phyloP scores from a whole-genome alignment of 2,888 invertebrate genomes.

The Hermodice carunculata region DNA sequence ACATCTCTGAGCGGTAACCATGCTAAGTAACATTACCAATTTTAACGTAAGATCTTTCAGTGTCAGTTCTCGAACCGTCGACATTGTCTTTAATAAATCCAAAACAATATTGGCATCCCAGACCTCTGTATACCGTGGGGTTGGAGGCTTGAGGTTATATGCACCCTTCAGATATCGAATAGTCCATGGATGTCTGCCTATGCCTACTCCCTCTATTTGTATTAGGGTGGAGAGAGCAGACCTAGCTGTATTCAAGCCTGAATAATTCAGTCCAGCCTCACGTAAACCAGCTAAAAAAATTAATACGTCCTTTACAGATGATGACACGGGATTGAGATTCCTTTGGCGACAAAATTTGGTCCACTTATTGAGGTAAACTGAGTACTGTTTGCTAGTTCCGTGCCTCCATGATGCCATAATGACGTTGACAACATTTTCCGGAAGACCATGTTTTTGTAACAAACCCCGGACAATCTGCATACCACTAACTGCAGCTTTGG shows the following conservation, averaged over 20 bases:
- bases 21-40: no score
- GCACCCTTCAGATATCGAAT: neutral
- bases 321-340: neutral
- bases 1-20: no score
- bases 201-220: neutral
- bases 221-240: conserved; percentile 14
- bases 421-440: neutral
- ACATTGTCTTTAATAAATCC: neutral
- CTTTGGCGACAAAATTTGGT: conserved; percentile 17
- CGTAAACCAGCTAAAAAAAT: conserved; percentile 17
- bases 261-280: conserved; percentile 12
- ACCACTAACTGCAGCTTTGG: neutral
- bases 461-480: neutral
- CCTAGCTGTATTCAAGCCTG: conserved; percentile 20
- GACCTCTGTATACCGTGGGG: neutral
- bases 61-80: neutral
- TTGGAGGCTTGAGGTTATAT: neutral
- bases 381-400: conserved; percentile 22
- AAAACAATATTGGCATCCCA: conserved; percentile 2
- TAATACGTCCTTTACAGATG: neutral
- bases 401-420: conserved; percentile 18
- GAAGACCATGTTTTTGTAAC: neutral
- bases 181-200: neutral
- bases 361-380: conserved; percentile 26
- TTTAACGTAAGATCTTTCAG: neutral